These are phyloP conservation scores for Acanthis flammea DNA, from an alignment of 2,797 vertebrate species.

Conservation along the genomic window DNA sequence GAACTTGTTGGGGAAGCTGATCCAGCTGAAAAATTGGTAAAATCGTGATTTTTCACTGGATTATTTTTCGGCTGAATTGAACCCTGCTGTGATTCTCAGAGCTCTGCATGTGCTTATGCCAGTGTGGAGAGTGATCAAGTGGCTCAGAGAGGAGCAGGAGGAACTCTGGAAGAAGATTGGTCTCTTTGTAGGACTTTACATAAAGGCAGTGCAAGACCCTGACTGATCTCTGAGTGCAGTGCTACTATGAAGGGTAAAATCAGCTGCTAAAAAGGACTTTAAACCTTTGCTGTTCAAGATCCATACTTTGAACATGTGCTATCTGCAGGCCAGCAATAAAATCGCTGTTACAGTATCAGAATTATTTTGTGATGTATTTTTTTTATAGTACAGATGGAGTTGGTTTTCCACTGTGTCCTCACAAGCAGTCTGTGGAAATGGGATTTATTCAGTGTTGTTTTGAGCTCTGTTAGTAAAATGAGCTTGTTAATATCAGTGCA, in stretches of 20 bases:
- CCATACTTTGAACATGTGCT: neutral
- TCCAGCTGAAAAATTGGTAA: neutral
- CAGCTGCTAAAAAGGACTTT: neutral
- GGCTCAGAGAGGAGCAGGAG: neutral
- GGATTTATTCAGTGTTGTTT: neutral
- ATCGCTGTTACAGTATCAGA: neutral
- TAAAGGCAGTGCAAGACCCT: neutral
- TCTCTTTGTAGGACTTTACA: neutral
- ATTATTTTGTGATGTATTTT: neutral
- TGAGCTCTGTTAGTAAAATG: neutral
- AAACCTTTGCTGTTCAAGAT: neutral
- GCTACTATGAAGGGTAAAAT: neutral
- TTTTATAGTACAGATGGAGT: rapidly evolving
- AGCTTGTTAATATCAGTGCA: neutral
- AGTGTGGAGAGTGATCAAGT: neutral
- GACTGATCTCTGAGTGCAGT: neutral
- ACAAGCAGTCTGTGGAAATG: neutral
- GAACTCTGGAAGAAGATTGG: neutral
- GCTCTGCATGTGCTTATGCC: neutral
- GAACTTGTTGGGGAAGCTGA: neutral
- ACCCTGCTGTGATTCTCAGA: neutral
- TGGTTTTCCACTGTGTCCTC: neutral
- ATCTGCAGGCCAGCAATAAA: neutral
- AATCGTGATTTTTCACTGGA: neutral
- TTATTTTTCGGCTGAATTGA: neutral